Conservation (phyloP, 2,113 vertebrate genomes). For the Microcebus murinus region DNA sequence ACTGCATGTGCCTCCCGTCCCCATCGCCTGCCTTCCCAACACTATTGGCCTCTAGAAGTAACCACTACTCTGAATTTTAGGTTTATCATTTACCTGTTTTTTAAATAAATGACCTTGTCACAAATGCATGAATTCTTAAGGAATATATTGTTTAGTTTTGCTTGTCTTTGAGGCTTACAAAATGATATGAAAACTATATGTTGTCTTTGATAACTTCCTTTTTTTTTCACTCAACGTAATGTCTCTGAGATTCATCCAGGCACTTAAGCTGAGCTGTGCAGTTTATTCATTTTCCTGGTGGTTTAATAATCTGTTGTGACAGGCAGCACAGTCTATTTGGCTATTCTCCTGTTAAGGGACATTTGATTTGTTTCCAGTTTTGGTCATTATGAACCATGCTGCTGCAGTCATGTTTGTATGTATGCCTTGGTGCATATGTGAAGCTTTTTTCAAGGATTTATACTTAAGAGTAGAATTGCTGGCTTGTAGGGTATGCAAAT, state of each 20-base stretch:
- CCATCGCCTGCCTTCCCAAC: not conserved
- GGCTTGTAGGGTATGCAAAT: not conserved
- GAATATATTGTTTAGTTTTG: not conserved
- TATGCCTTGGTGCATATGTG: not conserved
- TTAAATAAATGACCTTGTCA: not conserved
- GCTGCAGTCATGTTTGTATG: not conserved
- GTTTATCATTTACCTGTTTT: not conserved
- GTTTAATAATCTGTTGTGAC: not conserved
- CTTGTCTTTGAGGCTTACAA: not conserved
- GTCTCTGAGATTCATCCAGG: not conserved
- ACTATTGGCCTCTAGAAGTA: not conserved
- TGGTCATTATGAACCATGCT: not conserved
- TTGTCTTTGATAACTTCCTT: not conserved
- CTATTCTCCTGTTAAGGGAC: not conserved
- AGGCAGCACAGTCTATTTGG: not conserved
- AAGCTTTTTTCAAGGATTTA: not conserved
- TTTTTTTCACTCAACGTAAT: not conserved
- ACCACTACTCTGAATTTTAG: not conserved
- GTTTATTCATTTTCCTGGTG: not conserved
- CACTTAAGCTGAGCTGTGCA: not conserved
- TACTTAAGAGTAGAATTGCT: not conserved
- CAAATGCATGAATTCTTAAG: not conserved
- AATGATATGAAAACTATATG: not conserved
- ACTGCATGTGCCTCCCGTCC: accelerated
- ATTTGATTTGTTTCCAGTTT: not conserved